These are phyloP conservation scores for Philaenus spumarius DNA, from an alignment of 1,140 invertebrate species.

Conservation along the genomic window DNA sequence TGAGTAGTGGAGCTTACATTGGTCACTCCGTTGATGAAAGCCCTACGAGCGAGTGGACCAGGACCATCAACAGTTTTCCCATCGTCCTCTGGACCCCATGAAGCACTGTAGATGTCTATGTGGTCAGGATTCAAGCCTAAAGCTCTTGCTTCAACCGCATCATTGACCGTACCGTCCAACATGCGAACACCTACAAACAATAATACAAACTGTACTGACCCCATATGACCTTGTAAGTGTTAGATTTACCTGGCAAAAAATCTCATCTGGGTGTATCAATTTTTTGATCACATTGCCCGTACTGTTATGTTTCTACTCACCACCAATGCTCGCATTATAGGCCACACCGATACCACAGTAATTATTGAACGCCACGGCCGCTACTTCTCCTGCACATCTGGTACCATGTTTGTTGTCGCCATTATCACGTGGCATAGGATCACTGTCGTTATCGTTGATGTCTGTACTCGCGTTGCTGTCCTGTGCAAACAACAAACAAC, in stretches of 20 bases:
- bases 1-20: constrained; percentile 48
- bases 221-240: too few species aligned
- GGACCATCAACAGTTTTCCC: constrained; percentile 98
- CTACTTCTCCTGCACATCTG: constrained; percentile 88
- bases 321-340: constrained; percentile 89
- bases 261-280: too few species aligned
- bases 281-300: too few species aligned
- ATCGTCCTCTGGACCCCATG: constrained; percentile 96
- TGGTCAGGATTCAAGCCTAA: constrained; percentile 87
- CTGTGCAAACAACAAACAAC: constrained; percentile 43
- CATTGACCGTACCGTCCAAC: constrained; percentile 93
- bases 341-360: constrained; percentile 92
- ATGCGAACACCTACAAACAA: constrained; percentile 68
- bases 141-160: constrained; percentile 89
- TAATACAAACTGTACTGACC: too few species aligned
- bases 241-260: too few species aligned
- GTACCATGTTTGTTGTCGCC: constrained; percentile 93
- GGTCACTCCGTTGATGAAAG: constrained; percentile 94
- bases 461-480: constrained; percentile 92
- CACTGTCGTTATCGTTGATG: constrained; percentile 92
- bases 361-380: constrained; percentile 84
- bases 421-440: constrained; percentile 94
- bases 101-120: constrained; percentile 94
- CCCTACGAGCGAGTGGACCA: constrained; percentile 89
- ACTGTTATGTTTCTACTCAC: constrained; percentile 48